These are phyloP conservation scores for Cryptops parisi DNA, from an alignment of 2,888 invertebrate genomes.

Conservation along the genomic window DNA sequence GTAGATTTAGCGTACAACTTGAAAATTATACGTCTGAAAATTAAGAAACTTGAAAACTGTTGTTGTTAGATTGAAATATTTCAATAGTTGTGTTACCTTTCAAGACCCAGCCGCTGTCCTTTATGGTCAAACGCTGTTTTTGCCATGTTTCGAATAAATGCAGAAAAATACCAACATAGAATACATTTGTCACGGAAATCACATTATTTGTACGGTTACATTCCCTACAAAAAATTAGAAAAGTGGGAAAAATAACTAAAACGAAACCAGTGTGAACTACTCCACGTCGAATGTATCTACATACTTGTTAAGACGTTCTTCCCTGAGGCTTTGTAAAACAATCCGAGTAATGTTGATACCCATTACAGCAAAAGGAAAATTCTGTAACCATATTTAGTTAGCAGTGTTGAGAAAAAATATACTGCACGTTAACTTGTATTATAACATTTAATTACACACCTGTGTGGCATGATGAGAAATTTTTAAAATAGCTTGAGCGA, in stretches of 20 bases:
- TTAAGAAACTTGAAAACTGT: background rate
- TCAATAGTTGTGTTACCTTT: slow-evolving; percentile 33
- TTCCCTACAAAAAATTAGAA: slow-evolving; percentile 29
- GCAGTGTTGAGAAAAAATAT: background rate
- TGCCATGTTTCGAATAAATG: slow-evolving; percentile 36
- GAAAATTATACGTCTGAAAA: background rate
- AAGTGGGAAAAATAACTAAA: too few relatives aligned
- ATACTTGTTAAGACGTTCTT: slow-evolving; percentile 37
- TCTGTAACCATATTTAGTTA: slow-evolving; percentile 25
- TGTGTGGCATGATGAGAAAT: slow-evolving; percentile 35
- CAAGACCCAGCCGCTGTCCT: slow-evolving; percentile 37
- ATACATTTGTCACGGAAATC: slow-evolving; percentile 33
- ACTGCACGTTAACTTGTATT: background rate
- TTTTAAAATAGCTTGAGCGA: slow-evolving; percentile 34
- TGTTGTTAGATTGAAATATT: too few relatives aligned
- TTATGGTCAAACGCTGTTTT: slow-evolving; percentile 35
- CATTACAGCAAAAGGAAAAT: slow-evolving; percentile 41
- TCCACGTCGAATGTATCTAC: slow-evolving; percentile 10
- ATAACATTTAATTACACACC: slow-evolving; percentile 23
- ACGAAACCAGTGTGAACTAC: too few relatives aligned
- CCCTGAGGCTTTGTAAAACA: slow-evolving; percentile 36
- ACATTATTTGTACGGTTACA: slow-evolving; percentile 33
- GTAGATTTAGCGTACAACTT: slow-evolving; percentile 16
- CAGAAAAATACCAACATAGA: slow-evolving; percentile 35
- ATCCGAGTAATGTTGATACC: slow-evolving; percentile 40